Evolutionary conservation across 2,888 invertebrate species (phyloP).

Genomic region (Calliopum simillimum): DNA sequence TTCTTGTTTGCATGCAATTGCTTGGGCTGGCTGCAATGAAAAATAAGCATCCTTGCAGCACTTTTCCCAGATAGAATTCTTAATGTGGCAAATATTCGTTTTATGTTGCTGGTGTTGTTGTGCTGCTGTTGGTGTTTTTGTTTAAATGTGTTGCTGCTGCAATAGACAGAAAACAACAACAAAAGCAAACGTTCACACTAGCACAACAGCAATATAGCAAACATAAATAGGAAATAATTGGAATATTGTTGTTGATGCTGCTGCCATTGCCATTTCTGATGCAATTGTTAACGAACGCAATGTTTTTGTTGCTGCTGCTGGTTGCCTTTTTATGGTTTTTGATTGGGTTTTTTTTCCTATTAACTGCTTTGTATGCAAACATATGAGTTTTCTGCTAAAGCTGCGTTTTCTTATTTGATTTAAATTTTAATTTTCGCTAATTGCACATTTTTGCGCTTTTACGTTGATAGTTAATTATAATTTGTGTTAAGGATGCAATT

Average conservation of each 20-base stretch:
- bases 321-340: background rate
- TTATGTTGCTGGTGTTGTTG: slow-evolving; percentile 9
- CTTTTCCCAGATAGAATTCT: slow-evolving; percentile 33
- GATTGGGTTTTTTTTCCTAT: too few relatives aligned
- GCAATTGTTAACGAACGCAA: background rate
- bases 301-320: background rate
- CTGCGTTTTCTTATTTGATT: background rate
- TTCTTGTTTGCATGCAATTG: slow-evolving; percentile 36
- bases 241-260: background rate
- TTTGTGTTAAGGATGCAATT: too few relatives aligned
- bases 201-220: too few relatives aligned
- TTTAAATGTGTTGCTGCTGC: background rate
- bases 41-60: slow-evolving; percentile 32
- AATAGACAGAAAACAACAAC: background rate
- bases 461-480: too few relatives aligned
- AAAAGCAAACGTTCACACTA: background rate
- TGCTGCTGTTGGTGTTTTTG: slow-evolving; percentile 2
- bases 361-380: too few relatives aligned
- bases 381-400: too few relatives aligned
- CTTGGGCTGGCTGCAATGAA: slow-evolving; percentile 32
- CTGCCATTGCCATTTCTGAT: background rate
- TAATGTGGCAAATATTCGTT: slow-evolving; percentile 19
- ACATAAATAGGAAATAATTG: background rate
- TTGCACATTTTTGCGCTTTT: too few relatives aligned
- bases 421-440: slow-evolving; percentile 14